These are phyloP conservation scores for Theonella swinhoei DNA, from an alignment of 37 sponge, comb jelly and placozoan genomes.

Conservation along the genomic window DNA sequence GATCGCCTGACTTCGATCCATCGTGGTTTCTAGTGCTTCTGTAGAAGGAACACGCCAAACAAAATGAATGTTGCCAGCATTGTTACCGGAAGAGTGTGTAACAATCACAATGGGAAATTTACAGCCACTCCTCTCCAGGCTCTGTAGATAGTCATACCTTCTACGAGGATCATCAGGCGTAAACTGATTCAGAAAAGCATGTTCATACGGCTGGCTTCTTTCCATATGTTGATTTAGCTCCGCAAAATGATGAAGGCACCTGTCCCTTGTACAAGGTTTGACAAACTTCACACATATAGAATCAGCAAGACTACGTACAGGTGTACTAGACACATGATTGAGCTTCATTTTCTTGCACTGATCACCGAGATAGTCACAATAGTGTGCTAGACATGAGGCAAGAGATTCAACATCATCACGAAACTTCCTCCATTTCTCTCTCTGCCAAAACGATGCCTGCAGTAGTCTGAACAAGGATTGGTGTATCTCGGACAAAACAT, in stretches of 20 bases:
- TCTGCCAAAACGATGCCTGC: background rate
- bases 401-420: background rate
- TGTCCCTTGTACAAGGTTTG: too few species aligned
- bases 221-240: too few species aligned
- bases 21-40: background rate
- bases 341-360: background rate
- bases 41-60: background rate
- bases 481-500: background rate
- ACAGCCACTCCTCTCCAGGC: background rate
- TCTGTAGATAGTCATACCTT: background rate
- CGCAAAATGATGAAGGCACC: too few species aligned
- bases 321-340: background rate
- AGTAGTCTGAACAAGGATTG: background rate
- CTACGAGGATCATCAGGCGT: background rate
- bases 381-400: background rate
- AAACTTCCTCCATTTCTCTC: background rate
- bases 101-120: background rate
- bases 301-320: conserved; percentile 7
- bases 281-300: background rate
- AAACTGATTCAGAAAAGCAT: background rate
- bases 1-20: background rate
- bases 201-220: background rate
- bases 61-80: conserved; percentile 8
- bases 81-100: conserved; percentile 8
- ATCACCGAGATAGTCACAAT: background rate